A percentile compares a stretch with the other conserved stretches of the same genome.
phyloP scores from a whole-genome alignment of 2,888 invertebrate genomes.

The Calliphora vomitoria region DNA sequence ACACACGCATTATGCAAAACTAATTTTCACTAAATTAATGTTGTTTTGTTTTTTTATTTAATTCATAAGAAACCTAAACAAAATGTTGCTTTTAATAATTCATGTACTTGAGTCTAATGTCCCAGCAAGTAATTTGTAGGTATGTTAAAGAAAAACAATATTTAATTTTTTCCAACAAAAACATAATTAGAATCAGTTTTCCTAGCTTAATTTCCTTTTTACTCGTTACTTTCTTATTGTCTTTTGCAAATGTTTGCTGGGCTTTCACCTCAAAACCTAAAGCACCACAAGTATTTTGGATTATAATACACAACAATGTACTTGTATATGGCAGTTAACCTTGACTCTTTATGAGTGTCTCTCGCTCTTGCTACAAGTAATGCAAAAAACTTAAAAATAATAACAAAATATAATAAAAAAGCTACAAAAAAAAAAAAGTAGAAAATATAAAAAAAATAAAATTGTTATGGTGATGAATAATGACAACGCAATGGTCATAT shows the following conservation, averaged over 20 bases:
- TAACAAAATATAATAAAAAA: conserved; percentile 20
- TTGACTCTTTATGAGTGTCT: conserved; percentile 55
- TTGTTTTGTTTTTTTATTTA: conserved; percentile 5
- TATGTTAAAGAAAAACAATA: neutral
- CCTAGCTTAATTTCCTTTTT: too few species aligned
- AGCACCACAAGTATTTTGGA: neutral
- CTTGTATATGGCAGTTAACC: conserved; percentile 37
- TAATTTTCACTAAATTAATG: neutral
- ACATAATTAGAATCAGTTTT: too few species aligned
- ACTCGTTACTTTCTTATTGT: neutral
- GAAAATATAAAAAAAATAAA: conserved; percentile 21
- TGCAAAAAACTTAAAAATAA: conserved; percentile 23
- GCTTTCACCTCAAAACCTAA: neutral
- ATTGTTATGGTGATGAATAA: conserved; percentile 53
- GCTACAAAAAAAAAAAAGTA: neutral
- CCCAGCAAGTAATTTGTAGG: neutral
- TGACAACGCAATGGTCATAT: conserved; percentile 56
- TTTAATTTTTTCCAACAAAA: neutral
- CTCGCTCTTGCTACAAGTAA: conserved; percentile 6
- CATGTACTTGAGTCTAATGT: neutral
- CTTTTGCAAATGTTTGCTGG: neutral
- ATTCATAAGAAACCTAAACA: neutral
- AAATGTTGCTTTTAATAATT: neutral
- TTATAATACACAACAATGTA: neutral
- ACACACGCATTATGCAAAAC: conserved; percentile 27